Conservation (phyloP, 2,797 vertebrate genomes). For the Sciurus carolinensis region DNA sequence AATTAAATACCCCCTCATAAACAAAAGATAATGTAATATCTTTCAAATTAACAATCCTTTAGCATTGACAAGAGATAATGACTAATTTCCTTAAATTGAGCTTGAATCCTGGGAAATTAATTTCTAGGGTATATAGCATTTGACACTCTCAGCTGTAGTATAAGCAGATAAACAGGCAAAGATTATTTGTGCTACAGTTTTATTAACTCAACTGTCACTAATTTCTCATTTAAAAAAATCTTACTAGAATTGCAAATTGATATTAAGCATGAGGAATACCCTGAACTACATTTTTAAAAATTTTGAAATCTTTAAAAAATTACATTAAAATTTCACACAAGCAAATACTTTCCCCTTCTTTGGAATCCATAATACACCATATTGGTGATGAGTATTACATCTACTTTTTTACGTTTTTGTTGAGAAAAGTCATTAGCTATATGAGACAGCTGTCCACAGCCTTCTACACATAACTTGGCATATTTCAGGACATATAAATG, state of each 20-base stretch:
- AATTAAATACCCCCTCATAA: slow-evolving; percentile 20
- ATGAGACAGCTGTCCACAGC: neutral
- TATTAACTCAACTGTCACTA: neutral
- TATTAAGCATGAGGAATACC: neutral
- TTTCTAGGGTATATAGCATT: neutral
- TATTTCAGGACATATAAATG: slow-evolving; percentile 37
- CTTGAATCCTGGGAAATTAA: slow-evolving; percentile 69
- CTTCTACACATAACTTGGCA: slow-evolving; percentile 8
- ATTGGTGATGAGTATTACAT: neutral
- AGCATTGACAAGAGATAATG: neutral
- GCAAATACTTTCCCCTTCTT: neutral
- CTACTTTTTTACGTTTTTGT: neutral
- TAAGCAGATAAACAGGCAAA: slow-evolving; percentile 32
- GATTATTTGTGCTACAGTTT: neutral
- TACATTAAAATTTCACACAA: slow-evolving; percentile 29
- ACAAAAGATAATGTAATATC: slow-evolving; percentile 21
- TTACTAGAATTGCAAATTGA: neutral
- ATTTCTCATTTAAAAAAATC: slow-evolving; percentile 15
- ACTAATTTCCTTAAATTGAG: slow-evolving; percentile 55
- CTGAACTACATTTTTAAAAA: neutral
- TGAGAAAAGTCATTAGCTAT: slow-evolving; percentile 19
- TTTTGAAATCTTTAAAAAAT: neutral
- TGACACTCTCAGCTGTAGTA: neutral
- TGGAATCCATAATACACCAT: neutral
- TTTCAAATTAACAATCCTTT: slow-evolving; percentile 15